Evolutionary conservation across 2,113 vertebrate genomes (phyloP), one percentile per base, ranked within the genome.

Genomic region (Oncorhynchus mykiss): DNA sequence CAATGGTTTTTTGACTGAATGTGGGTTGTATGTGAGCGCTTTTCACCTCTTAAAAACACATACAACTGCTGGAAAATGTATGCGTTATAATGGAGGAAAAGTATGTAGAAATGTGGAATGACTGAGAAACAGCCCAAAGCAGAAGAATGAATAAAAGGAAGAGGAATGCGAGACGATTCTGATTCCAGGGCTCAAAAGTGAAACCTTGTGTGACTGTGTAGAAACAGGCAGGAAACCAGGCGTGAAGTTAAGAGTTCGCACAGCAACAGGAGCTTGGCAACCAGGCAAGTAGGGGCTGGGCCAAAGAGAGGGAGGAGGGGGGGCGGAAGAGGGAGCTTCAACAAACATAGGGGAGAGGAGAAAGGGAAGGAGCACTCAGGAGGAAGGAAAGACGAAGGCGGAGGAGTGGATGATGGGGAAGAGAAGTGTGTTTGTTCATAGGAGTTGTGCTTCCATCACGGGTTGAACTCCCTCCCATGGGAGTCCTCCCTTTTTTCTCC

Each of bases 241-340:
- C 88, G 79, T 85, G 80, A 88, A 86, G 87, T 86, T 86, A 88
- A 88, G 83, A 89, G 85, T 87, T 88, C 89, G 83, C 85, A 84
- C 84, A 86, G 86, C 85, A 87, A 84, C 87, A 82, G 88, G 79
- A 84, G 83, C 87, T 80, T 88, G 82, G 86, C 82, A 90, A 91
- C 85, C 65, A 18, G 73, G 78, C 83, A 72, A 71, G 79, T 80
- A 78, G 76, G 80, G 82, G 85, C 72, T 22, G 83, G 84, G 80
- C 82, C 72, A 57, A 79, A 60, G 60, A 66, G 80, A 74, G 67
- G 80, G 81, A 81, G 78, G 80, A 66, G 22, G 6, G 34, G 34
- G 34, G 34, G 34, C 6, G 6, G 34, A 80, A 82, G 78, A 76
- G 67, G 31, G 57, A 82, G 83, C 72, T 20, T 16, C 18, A 81